Percentiles rank a stretch among this genome's conserved stretches.
phyloP scores from a whole-genome alignment of 2,888 invertebrate species.

The Microplitis manilae region DNA sequence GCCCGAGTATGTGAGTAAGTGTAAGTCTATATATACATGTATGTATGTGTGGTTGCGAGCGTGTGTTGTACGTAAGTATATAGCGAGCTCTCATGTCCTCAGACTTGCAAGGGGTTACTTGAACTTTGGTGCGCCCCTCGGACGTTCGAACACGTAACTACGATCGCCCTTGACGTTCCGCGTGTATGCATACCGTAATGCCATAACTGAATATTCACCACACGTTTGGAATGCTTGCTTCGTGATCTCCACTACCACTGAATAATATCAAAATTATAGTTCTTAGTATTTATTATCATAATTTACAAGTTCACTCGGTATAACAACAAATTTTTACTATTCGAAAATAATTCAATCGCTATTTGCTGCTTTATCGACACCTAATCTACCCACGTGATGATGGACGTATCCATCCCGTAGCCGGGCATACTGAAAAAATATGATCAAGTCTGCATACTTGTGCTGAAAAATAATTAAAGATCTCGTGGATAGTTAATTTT shows the following conservation, averaged over 20 bases:
- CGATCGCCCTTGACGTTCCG: conserved; percentile 31
- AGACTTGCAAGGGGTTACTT: neutral
- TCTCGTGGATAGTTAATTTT: no score
- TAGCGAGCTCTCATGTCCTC: neutral
- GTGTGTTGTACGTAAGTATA: neutral
- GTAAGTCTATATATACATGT: neutral
- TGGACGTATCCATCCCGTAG: no score
- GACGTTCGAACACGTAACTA: conserved; percentile 27
- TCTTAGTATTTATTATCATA: no score
- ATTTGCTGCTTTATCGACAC: no score
- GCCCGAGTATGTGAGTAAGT: conserved; percentile 38
- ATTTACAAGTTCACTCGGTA: no score
- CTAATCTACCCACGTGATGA: no score
- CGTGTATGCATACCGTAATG: conserved; percentile 18
- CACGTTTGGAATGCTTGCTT: conserved; percentile 15
- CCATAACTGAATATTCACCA: conserved; percentile 10
- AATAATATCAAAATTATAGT: conserved; percentile 25
- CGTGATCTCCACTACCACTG: conserved; percentile 16
- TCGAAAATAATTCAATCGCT: no score
- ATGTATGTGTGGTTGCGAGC: neutral
- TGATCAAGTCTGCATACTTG: no score
- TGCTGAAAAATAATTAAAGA: no score
- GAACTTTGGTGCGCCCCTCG: neutral
- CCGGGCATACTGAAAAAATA: no score
- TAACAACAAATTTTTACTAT: no score